Conservation (phyloP, 2,797 vertebrate genomes). For the Atherinosoma microstoma region DNA sequence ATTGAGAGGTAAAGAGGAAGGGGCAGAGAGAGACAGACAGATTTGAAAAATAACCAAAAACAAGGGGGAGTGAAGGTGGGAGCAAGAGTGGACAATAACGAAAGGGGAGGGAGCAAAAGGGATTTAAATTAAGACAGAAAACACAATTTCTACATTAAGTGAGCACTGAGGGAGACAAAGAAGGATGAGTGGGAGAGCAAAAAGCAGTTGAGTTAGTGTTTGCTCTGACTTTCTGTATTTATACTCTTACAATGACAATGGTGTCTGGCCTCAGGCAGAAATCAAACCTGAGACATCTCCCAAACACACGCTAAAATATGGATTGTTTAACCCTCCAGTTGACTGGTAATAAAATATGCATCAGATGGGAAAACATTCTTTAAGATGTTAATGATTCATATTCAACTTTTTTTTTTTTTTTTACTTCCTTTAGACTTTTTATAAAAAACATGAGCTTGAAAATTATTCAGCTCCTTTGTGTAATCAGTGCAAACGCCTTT, state of each 20-base stretch:
- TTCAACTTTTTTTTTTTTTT: neutral
- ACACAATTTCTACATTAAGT: conserved; percentile 44
- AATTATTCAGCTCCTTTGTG: neutral
- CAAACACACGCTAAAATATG: neutral
- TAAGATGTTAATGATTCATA: neutral
- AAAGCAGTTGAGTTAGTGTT: conserved; percentile 22
- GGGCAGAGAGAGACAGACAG: conserved; percentile 17
- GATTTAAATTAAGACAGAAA: conserved; percentile 68
- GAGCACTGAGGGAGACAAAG: conserved; percentile 47
- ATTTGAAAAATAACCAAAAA: conserved; percentile 19
- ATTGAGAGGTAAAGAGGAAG: conserved; percentile 41
- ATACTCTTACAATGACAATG: neutral
- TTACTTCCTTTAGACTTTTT: neutral
- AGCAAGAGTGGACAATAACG: conserved; percentile 42
- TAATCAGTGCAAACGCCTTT: neutral
- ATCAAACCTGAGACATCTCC: neutral
- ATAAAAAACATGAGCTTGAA: neutral
- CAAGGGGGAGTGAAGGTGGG: conserved; percentile 24
- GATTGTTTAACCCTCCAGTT: neutral
- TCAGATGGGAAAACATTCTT: neutral
- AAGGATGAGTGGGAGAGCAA: conserved; percentile 26
- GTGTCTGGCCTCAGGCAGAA: conserved; percentile 5
- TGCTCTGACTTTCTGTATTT: conserved; percentile 25
- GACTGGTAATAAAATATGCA: neutral
- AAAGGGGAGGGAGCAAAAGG: conserved; percentile 40